Base-by-base conservation (phyloP, 2,113 vertebrate species). In the Protobothrops mucrosquamatus region DNA sequence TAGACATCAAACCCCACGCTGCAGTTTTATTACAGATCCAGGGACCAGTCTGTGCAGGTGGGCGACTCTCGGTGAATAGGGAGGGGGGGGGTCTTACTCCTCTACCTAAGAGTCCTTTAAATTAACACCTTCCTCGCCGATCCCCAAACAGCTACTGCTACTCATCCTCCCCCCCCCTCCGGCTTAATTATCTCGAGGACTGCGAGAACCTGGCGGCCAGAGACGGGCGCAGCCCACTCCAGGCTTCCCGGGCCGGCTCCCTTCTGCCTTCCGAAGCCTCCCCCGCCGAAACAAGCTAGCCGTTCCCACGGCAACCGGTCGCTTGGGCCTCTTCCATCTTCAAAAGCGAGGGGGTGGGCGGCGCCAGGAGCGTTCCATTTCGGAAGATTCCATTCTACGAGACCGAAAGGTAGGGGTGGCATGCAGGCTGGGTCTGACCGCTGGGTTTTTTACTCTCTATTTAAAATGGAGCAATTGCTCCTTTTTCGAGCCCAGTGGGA, bases 391-490 rank as follows among this genome's bases (percentile, higher is more conserved):
- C 94, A 94, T 93, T 52, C 15, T 0, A 3, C 7, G 55, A 61
- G 8, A 2, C 12, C 3, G 15, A 22, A 43, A 5, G 46, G 22
- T 24, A 29, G 0, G 0, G 3, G 9, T 2, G 29, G 4, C 3
- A 26, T 0, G 57, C 9, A 39, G n/a, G 2, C 4, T 6, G 39
- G 46, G 1, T 14, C 39, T 8, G 14, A 6, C 0, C 8, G 10
- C 12, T 39, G 23, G 20, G 9, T 24, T 22, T 69, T 46, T 18
- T 15, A 24, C 4, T 51, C 46, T 6, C 29, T 29, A 4, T 61
- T n/a, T 69, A 74, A 74, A 81, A 81, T 81, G 6, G 34, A 39
- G 34, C n/a, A 39, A 8, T 39, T 81, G 34, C 15, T 39, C 34
- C 15, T 39, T 81, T 81, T 39, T 81, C 26, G 2, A 39, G 2